phyloP scores from a whole-genome alignment of 2,797 vertebrate species.

The Sebastolobus alascanus region DNA sequence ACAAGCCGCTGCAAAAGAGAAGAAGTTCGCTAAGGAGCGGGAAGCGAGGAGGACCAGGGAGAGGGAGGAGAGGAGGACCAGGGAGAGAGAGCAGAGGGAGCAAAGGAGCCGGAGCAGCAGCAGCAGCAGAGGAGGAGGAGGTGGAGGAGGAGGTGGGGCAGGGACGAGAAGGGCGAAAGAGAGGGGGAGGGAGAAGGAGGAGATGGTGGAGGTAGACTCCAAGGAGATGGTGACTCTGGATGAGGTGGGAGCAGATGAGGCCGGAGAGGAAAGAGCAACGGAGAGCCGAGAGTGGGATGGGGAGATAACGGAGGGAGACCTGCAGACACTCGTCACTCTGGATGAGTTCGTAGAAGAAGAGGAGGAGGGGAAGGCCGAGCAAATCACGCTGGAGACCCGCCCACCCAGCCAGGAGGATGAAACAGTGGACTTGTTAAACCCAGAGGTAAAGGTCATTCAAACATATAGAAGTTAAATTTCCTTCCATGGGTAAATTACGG shows the following conservation, averaged over 20 bases:
- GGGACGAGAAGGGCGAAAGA: slow-evolving; percentile 37
- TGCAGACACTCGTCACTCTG: slow-evolving; percentile 86
- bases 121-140: background rate
- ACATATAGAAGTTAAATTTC: background rate
- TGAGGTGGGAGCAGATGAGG: slow-evolving; percentile 77
- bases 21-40: slow-evolving; percentile 26
- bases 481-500: background rate
- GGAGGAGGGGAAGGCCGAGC: slow-evolving; percentile 66
- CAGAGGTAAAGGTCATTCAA: slow-evolving; percentile 69
- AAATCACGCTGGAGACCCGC: background rate
- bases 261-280: slow-evolving; percentile 13
- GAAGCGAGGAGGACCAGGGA: slow-evolving; percentile 71
- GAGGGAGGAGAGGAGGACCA: slow-evolving; percentile 4
- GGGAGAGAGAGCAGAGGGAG: slow-evolving; percentile 58
- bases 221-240: slow-evolving; percentile 78
- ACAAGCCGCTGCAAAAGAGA: slow-evolving; percentile 30
- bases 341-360: slow-evolving; percentile 90
- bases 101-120: slow-evolving; percentile 24
- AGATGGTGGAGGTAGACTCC: background rate
- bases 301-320: slow-evolving; percentile 65
- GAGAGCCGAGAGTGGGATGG: slow-evolving; percentile 37
- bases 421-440: slow-evolving; percentile 51
- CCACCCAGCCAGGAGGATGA: slow-evolving; percentile 49
- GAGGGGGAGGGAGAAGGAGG: background rate
- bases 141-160: slow-evolving; percentile 10